Evolutionary conservation across 2,797 vertebrate species (phyloP), one percentile per base, ranked within the genome.

Genomic region (Onychomys torridus): DNA sequence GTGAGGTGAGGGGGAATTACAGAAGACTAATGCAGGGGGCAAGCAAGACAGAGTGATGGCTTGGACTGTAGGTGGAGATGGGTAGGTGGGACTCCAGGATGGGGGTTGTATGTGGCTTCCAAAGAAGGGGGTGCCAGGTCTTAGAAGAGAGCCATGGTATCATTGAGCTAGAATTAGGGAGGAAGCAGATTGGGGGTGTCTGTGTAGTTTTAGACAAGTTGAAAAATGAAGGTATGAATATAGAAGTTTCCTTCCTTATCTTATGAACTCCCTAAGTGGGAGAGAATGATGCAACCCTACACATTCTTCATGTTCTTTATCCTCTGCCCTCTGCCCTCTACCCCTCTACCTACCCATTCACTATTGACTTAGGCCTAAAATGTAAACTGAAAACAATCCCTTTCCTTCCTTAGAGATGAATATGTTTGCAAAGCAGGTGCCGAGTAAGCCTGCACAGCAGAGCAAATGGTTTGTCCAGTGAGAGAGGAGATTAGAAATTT

Each of bases 381-480:
- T 95, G 85, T 88, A 55, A 94, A 83, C 55, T 21, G 3, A 69
- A 94, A 95, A 23, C 34, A 90, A 79, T 57, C 49, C 3, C 8
- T 92, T 95, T 92, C 29, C 75, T 92, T 96, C 46, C 13, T n/a
- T 94, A 90, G 76, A 85, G 34, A 40, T 90, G 34, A 85, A 29
- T 85, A 10, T 89, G 21, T 63, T 43, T 83, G 52, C n/a, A 82
- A 49, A 88, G 37, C 25, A 46, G 59, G 83, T 71, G 55, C 46
- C 76, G 59, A 79, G 17, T 85, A 84, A 65, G 25, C 8, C 71
- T 86, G 21, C n/a, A 25, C 19, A 93, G 49, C 67, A 83, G 83
- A 78, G 13, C 43, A n/a, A 59, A 81, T 57, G 25, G 46, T 76
- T 88, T 96, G 49, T 94, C n/a, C 85, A 52, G 32, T 3, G n/a